Base-by-base conservation (phyloP, 2,113 vertebrate species). In the Lycaon pictus region DNA sequence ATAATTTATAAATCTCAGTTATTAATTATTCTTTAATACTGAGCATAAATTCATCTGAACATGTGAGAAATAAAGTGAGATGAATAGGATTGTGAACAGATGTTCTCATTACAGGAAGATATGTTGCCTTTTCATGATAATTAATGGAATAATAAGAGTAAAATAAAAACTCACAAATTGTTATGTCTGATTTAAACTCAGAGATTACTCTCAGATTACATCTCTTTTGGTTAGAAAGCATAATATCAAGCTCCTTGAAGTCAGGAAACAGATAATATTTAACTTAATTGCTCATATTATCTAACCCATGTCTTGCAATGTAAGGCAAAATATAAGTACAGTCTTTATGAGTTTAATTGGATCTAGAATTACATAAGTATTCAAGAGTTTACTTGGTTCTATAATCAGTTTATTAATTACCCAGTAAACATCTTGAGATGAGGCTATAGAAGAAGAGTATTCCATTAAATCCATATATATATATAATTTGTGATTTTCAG, bases 1-100 rank as follows among this genome's bases (percentile, higher is more conserved):
- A 98, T 85, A 65, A 98, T 97, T 98, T 97, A 84, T 86, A 97
- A 98, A 98, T 97, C 87, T 92, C 83, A 96, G 82, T 92, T 97
- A 95, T 94, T 98, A 98, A 97, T 98, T 98, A 96, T 98, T 98
- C 85, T 92, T 98, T 93, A 98, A 98, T 98, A 86, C 23, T 48
- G 9, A 97, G 63, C 96, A 55, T 96, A 97, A 85, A 94, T 82
- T 93, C 23, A 60, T 90, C 37, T 79, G 58, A 76, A n/a, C 56
- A 5, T 88, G 51, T 53, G 32, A 82, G 82, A 93, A 94, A 71
- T 60, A 96, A 96, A 96, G 74, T 65, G n/a, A 97, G 25, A 93
- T 13, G 97, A 97, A 95, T 71, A 82, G 48, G 80, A 95, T 77
- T 91, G 60, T 72, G 88, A 97, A 79, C 58, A 96, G 97, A 96